These are phyloP conservation scores for Dryomyza anilis DNA, from an alignment of 2,888 invertebrate genomes.

Conservation along the genomic window DNA sequence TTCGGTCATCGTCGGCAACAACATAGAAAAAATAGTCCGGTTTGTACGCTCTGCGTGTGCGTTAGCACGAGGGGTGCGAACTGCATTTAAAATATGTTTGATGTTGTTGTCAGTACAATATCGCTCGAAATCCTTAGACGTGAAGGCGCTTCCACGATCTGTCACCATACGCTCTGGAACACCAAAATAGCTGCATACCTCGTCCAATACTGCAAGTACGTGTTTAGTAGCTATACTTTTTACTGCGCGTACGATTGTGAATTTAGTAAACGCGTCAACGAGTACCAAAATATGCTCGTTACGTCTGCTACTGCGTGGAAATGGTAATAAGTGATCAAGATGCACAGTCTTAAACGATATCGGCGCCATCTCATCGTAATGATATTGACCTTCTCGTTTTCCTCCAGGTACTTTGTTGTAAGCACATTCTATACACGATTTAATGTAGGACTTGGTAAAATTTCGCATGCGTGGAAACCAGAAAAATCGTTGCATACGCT, in stretches of 20 bases:
- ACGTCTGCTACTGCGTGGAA: neutral
- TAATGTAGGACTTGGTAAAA: neutral
- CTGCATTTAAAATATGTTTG: slow-evolving; percentile 38
- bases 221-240: slow-evolving; percentile 24
- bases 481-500: neutral
- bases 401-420: neutral
- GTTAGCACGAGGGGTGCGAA: slow-evolving; percentile 39
- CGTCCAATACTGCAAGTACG: neutral
- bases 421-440: neutral
- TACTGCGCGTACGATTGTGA: slow-evolving; percentile 14
- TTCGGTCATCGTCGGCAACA: slow-evolving; percentile 17
- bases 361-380: neutral
- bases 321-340: slow-evolving; percentile 1
- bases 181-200: slow-evolving; percentile 34
- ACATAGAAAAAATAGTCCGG: slow-evolving; percentile 25
- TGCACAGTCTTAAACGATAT: slow-evolving; percentile 3
- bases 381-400: neutral
- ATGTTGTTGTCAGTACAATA: slow-evolving; percentile 36
- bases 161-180: slow-evolving; percentile 40
- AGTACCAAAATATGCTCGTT: neutral
- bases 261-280: slow-evolving; percentile 33
- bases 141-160: slow-evolving; percentile 42
- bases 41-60: slow-evolving; percentile 30
- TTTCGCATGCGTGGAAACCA: neutral
- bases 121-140: slow-evolving; percentile 34